Conservation (phyloP, 2,113 vertebrate species). For the Leptobrachium ailaonicum region DNA sequence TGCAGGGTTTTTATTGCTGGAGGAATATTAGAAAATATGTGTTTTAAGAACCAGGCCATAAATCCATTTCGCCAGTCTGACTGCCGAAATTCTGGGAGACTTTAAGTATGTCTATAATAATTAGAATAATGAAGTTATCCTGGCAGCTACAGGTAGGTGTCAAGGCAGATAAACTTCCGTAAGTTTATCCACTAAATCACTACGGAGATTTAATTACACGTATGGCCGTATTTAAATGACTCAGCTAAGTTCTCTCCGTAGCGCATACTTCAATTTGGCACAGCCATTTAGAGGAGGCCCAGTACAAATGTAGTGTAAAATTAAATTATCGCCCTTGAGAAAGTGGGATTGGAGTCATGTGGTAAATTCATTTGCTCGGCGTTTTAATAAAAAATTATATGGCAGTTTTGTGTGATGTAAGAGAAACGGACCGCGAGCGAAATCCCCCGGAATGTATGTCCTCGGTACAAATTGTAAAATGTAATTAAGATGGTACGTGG, state of each 20-base stretch:
- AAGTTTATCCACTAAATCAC: conserved; percentile 47
- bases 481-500: conserved; percentile 42
- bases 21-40: conserved; percentile 24
- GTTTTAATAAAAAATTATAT: conserved; percentile 33
- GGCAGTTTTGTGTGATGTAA: conserved; percentile 13
- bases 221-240: conserved; percentile 37
- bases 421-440: conserved; percentile 7
- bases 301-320: not conserved
- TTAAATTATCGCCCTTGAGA: not conserved
- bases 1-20: conserved; percentile 31
- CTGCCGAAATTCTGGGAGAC: conserved; percentile 38
- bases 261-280: conserved; percentile 6
- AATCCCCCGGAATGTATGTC: conserved; percentile 34
- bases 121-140: conserved; percentile 49
- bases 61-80: conserved; percentile 36
- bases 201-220: conserved; percentile 50
- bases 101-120: conserved; percentile 55
- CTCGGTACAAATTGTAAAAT: conserved; percentile 29
- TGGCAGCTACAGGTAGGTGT: conserved; percentile 46
- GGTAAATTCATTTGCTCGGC: conserved; percentile 1
- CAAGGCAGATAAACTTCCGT: conserved; percentile 52
- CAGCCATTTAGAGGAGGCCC: not conserved
- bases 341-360: conserved; percentile 4
- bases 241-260: conserved; percentile 21
- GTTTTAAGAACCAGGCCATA: conserved; percentile 21